phyloP scores from a whole-genome alignment of 2,113 vertebrate species.

The Mesocricetus auratus region DNA sequence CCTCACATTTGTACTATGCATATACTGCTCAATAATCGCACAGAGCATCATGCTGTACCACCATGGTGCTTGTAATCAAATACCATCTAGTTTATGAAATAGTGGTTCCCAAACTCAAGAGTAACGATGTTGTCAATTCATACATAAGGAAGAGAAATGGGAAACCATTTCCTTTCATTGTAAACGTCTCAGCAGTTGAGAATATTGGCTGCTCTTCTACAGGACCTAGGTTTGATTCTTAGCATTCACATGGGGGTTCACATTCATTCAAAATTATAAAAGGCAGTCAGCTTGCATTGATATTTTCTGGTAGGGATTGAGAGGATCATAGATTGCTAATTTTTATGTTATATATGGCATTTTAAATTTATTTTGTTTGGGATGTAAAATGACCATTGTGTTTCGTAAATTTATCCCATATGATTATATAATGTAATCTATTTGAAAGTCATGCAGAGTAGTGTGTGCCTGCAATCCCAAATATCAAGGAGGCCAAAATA shows the following conservation, averaged over 20 bases:
- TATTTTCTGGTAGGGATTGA: neutral
- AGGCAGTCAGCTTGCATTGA: neutral
- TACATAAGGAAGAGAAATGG: neutral
- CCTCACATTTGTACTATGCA: neutral
- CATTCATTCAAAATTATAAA: neutral
- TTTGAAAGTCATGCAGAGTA: neutral
- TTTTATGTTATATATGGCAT: neutral
- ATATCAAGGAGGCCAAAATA: neutral
- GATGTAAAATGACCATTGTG: neutral
- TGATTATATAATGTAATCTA: neutral
- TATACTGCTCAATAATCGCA: neutral
- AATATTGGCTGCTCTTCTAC: neutral
- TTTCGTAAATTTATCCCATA: neutral
- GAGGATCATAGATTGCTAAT: neutral
- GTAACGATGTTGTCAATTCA: neutral
- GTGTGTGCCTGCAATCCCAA: neutral
- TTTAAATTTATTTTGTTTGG: neutral
- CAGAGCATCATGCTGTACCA: neutral
- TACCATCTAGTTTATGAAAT: neutral
- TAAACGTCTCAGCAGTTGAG: neutral
- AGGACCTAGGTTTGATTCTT: neutral
- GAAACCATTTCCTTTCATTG: neutral
- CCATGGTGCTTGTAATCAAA: too few species aligned
- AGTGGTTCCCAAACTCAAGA: neutral
- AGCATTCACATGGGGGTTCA: neutral